Conservation (phyloP, 2,888 invertebrate genomes). For the Tetranychus piercei region DNA sequence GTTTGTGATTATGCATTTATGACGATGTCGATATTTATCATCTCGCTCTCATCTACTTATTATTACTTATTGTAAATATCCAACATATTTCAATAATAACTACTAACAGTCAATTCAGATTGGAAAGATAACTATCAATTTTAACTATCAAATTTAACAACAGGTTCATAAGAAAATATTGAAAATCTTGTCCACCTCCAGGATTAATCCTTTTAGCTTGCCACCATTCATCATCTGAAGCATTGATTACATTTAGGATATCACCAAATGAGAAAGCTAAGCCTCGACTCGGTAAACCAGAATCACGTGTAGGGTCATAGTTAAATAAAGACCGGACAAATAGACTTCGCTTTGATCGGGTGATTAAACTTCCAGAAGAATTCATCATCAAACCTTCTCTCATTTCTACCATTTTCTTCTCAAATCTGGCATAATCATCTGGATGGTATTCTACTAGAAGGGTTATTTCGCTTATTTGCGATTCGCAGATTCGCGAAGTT, state of each 20-base stretch:
- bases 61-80: too few relatives aligned
- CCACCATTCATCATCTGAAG: conserved; percentile 99
- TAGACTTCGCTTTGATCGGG: conserved; percentile 84
- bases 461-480: conserved; percentile 75
- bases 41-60: too few relatives aligned
- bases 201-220: conserved; percentile 56
- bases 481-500: too few relatives aligned
- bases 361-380: conserved; percentile 60
- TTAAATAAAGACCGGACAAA: conserved; percentile 96
- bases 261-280: conserved; percentile 93
- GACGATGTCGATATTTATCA: too few relatives aligned
- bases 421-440: conserved; percentile 93
- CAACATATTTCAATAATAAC: too few relatives aligned
- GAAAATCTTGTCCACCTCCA: conserved; percentile 55
- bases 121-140: too few relatives aligned
- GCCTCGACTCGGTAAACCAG: conserved; percentile 71
- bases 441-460: conserved; percentile 86
- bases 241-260: conserved; percentile 94
- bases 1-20: too few relatives aligned
- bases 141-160: too few relatives aligned
- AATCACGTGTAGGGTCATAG: conserved; percentile 91
- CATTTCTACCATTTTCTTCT: conserved; percentile 91
- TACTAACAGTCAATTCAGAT: too few relatives aligned
- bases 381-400: conserved; percentile 64
- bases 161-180: conserved; percentile 68